Evolutionary conservation across 2,113 vertebrate genomes (phyloP).

Genomic region (Syngnathus scovelli): DNA sequence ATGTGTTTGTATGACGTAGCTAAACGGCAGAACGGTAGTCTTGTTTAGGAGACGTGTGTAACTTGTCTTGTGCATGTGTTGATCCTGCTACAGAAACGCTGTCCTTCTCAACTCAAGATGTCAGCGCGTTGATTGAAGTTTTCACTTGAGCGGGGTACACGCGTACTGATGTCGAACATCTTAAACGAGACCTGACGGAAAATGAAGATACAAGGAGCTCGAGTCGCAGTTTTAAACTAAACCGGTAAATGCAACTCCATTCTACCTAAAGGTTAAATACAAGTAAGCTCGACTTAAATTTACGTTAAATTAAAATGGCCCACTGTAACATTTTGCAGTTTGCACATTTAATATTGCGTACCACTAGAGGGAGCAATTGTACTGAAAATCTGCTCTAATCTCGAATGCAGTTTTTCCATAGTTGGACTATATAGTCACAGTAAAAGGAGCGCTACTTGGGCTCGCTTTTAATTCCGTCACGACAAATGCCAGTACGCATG

Average conservation of each 20-base stretch:
- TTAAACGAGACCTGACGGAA: background rate
- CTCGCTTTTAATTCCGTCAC: background rate
- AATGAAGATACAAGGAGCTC: too few species aligned
- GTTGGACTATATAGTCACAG: background rate
- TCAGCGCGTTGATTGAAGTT: background rate
- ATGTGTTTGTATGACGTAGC: slow-evolving; percentile 49
- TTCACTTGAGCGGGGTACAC: background rate
- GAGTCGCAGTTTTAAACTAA: too few species aligned
- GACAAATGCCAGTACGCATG: background rate
- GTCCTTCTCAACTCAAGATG: background rate
- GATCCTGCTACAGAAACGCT: slow-evolving; percentile 15
- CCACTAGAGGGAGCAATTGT: background rate
- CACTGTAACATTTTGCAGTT: background rate
- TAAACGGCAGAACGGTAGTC: slow-evolving; percentile 38
- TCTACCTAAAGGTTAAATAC: background rate
- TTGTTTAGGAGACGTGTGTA: slow-evolving; percentile 39
- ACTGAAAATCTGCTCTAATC: background rate
- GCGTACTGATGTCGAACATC: background rate
- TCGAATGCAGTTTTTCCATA: background rate
- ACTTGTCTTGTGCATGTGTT: slow-evolving; percentile 64
- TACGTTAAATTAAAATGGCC: background rate
- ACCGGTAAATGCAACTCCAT: too few species aligned
- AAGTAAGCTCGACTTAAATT: background rate
- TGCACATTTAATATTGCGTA: background rate
- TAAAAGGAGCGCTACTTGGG: background rate